Evolutionary conservation across 2,888 invertebrate genomes (phyloP).

Genomic region (Melanostoma scalare): DNA sequence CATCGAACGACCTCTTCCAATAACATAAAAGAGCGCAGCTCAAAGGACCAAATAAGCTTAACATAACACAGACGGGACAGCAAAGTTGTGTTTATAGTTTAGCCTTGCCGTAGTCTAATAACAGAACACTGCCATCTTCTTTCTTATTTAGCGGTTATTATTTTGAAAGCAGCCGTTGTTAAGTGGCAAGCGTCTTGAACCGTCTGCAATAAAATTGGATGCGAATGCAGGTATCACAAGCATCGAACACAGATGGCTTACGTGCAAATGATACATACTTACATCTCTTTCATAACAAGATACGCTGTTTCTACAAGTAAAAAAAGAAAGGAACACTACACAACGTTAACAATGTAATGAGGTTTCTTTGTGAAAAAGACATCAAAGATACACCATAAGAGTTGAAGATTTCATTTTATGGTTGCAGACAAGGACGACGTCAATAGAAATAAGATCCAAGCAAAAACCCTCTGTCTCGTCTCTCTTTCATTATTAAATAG

Average conservation of each 20-base stretch:
- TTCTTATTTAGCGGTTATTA: slow-evolving; percentile 32
- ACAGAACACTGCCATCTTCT: slow-evolving; percentile 1
- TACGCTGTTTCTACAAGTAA: slow-evolving; percentile 1
- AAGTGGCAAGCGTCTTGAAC: slow-evolving; percentile 27
- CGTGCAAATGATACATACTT: neutral
- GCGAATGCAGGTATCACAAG: slow-evolving; percentile 17
- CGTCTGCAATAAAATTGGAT: slow-evolving; percentile 41
- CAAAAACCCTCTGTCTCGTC: slow-evolving; percentile 1
- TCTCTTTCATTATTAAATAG: slow-evolving; percentile 59
- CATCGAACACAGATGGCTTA: slow-evolving; percentile 9
- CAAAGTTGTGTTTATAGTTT: slow-evolving; percentile 13
- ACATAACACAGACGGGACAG: slow-evolving; percentile 35
- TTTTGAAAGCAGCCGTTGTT: slow-evolving; percentile 14
- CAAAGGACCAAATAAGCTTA: slow-evolving; percentile 32
- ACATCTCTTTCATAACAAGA: neutral
- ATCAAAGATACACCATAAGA: slow-evolving; percentile 36
- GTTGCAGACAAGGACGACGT: neutral
- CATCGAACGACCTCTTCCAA: slow-evolving; percentile 4
- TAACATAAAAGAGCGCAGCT: slow-evolving; percentile 15
- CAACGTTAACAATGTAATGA: slow-evolving; percentile 60
- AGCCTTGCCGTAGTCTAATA: slow-evolving; percentile 8
- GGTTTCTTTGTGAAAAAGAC: slow-evolving; percentile 53
- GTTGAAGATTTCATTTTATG: slow-evolving; percentile 17
- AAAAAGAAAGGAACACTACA: neutral
- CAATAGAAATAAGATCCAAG: slow-evolving; percentile 2